Conservation (phyloP, 2,113 vertebrate genomes). For the Sebastes fasciatus region DNA sequence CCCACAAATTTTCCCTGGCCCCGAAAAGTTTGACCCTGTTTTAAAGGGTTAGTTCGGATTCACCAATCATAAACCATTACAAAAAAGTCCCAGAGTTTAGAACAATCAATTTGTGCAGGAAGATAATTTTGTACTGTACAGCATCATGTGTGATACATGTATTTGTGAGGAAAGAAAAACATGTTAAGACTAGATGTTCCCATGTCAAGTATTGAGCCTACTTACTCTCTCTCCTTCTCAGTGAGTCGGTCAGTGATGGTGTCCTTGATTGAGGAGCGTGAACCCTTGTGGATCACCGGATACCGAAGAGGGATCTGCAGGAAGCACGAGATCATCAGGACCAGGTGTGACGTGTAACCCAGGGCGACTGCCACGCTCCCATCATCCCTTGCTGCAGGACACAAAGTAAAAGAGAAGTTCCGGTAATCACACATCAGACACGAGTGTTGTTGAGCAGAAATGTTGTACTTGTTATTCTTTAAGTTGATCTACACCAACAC, state of each 20-base stretch:
- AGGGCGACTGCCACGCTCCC: conserved; percentile 96
- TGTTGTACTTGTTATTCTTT: conserved; percentile 10
- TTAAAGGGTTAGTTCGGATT: too few relatives aligned
- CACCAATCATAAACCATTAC: too few relatives aligned
- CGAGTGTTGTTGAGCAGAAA: background rate
- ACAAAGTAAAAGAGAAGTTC: conserved; percentile 17
- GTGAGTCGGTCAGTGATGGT: conserved; percentile 98
- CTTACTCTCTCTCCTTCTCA: conserved; percentile 99
- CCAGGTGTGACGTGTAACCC: conserved; percentile 97
- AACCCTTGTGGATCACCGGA: conserved; percentile 97
- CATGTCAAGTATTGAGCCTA: conserved; percentile 34
- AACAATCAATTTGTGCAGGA: background rate
- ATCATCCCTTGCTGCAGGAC: conserved; percentile 93
- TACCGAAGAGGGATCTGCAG: conserved; percentile 98
- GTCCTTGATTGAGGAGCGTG: conserved; percentile 96
- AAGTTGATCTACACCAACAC: conserved; percentile 2
- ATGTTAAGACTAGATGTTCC: background rate
- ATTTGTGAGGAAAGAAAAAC: background rate
- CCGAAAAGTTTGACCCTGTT: too few relatives aligned
- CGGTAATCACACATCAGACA: conserved; percentile 16
- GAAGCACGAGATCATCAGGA: conserved; percentile 98
- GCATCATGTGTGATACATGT: background rate
- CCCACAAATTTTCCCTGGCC: too few relatives aligned
- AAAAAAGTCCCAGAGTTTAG: too few relatives aligned
- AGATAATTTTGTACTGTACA: too few relatives aligned